Evolutionary conservation across 1,140 invertebrate genomes (phyloP), one percentile per base, ranked within the genome.

Genomic region (Prorops nasuta): DNA sequence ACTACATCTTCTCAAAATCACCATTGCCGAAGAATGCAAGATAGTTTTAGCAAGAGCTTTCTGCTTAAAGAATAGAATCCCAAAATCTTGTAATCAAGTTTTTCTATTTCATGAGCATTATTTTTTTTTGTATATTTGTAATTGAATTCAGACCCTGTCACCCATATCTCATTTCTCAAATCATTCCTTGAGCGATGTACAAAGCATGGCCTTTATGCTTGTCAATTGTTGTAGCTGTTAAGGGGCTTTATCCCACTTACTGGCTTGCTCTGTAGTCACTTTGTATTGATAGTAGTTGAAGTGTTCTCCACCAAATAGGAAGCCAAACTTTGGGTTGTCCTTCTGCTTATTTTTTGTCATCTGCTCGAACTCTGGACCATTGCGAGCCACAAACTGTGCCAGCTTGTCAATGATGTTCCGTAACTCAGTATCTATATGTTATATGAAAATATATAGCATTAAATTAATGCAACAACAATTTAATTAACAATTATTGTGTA

Each of bases 331-430:
- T 10, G 94, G 92, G 78, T 98, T 98, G 66, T 94, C 92, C 75
- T 94, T 90, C 76, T 98, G 95, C 78, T 98, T 98, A 65, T 92
- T 92, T 81, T 97, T 98, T 37, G 95, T 98, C 87, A 97, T 97
- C 70, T 92, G 86, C 80, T 98, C 96, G 80, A 98, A 98, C 73
- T 98, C 95, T 1, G 93, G 94, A 15, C 96, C 96, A 90, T 98
- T 98, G 71, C 96, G 82, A 52, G 96, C 96, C 44, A 99, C 96
- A 85, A 98, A 98, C 72, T 96, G 91, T 1, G 96, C 96, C 60
- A 98, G 79, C 82, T 98, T 98, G 79, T 98, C 96, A 66, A 99
- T 98, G 66, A 98, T 98, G 79, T 96, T 98, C 59, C 88, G 84
- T 59, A 94, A 80, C 68, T 97, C 94, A 63, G 86, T 87, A 83